phyloP scores from a whole-genome alignment of 2,113 vertebrate genomes.

The Garra rufa region DNA sequence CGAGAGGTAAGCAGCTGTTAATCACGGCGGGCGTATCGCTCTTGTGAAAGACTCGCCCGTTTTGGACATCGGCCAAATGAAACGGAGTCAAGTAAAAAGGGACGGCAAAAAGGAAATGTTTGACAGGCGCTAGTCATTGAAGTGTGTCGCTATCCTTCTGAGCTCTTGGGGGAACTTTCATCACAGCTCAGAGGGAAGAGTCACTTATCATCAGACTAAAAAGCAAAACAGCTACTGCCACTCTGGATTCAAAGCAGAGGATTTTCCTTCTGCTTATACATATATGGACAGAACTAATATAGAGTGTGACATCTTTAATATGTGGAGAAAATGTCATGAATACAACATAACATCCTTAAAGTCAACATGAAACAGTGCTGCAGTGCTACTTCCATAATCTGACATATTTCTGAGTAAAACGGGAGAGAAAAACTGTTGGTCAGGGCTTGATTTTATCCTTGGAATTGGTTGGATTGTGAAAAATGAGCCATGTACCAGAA shows the following conservation, averaged over 20 bases:
- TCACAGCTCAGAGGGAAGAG: conserved; percentile 21
- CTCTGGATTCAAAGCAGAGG: conserved; percentile 28
- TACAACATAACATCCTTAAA: not conserved
- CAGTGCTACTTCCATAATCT: not conserved
- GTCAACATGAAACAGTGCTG: conserved; percentile 8
- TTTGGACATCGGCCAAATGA: conserved; percentile 53
- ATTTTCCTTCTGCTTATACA: not conserved
- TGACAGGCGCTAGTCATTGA: conserved; percentile 51
- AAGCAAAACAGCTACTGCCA: conserved; percentile 33
- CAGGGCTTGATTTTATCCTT: not conserved
- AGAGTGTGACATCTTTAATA: conserved; percentile 9
- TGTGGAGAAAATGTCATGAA: not conserved
- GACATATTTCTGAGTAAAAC: not conserved
- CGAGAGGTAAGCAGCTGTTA: conserved; percentile 38
- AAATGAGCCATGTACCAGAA: not conserved
- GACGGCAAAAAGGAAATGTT: not conserved
- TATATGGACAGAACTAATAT: not conserved
- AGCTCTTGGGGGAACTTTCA: conserved; percentile 45
- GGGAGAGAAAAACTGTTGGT: not conserved
- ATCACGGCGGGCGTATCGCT: conserved; percentile 28
- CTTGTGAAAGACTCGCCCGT: conserved; percentile 19
- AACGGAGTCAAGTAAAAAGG: conserved; percentile 33
- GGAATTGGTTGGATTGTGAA: not conserved
- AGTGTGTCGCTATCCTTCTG: conserved; percentile 48
- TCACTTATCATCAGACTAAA: conserved; percentile 43